Evolutionary conservation across 2,113 vertebrate genomes (phyloP).

Genomic region (Rissa tridactyla): DNA sequence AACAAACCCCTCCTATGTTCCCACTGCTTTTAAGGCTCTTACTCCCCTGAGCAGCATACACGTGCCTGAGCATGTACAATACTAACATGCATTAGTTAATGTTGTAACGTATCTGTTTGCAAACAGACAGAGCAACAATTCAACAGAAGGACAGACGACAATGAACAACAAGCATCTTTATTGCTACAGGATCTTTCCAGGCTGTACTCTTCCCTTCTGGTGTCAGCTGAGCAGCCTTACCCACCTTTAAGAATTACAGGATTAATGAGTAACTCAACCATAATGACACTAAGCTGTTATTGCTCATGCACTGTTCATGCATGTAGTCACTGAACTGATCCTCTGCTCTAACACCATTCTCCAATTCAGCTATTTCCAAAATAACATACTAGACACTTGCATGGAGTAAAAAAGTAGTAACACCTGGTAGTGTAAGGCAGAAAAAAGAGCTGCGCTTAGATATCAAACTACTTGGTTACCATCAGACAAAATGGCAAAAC

Average conservation of each 20-base stretch:
- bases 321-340: neutral
- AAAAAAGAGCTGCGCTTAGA: neutral
- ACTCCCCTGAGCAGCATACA: fast-evolving
- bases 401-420: neutral
- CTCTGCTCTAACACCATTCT: neutral
- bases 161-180: neutral
- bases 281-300: neutral
- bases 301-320: neutral
- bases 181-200: neutral
- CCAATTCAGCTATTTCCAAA: neutral
- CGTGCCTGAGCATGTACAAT: neutral
- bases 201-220: neutral
- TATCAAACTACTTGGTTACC: neutral
- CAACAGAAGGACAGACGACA: neutral
- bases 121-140: neutral
- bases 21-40: neutral
- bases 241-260: neutral
- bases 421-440: neutral
- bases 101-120: neutral
- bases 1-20: neutral
- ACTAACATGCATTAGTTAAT: neutral
- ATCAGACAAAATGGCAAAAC: neutral
- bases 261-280: neutral
- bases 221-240: neutral
- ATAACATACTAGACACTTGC: fast-evolving